A percentile compares a stretch with the other conserved stretches of the same genome.
These are phyloP conservation scores for Forficula auricularia DNA, from an alignment of 1,140 invertebrate genomes.

Conservation along the genomic window DNA sequence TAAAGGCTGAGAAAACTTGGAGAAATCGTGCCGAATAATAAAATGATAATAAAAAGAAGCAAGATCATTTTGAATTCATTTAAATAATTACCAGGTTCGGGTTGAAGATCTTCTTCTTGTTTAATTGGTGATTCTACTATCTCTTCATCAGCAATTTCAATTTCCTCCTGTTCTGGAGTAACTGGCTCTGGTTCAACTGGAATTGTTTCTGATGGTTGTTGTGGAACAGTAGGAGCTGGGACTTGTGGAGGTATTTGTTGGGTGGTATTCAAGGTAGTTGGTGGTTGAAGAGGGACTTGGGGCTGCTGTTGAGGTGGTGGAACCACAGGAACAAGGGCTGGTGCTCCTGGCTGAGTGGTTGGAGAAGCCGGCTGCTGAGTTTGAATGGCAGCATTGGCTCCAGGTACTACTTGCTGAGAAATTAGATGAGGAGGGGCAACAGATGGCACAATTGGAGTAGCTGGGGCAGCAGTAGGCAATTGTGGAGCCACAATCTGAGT, in stretches of 20 bases:
- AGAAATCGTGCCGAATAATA: too few relatives aligned
- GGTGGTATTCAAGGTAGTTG: slow-evolving; percentile 13
- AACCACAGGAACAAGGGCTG: slow-evolving; percentile 9
- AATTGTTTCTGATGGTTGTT: slow-evolving; percentile 16
- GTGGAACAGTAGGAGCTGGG: slow-evolving; percentile 17
- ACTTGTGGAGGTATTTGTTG: slow-evolving; percentile 18
- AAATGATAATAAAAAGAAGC: neutral
- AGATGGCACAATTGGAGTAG: slow-evolving; percentile 4
- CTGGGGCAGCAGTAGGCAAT: slow-evolving; percentile 14
- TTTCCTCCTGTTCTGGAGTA: slow-evolving; percentile 19
- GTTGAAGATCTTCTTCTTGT: neutral
- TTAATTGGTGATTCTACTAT: too few relatives aligned
- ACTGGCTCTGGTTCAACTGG: too few relatives aligned
- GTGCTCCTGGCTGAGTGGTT: slow-evolving; percentile 22
- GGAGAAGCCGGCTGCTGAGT: slow-evolving; percentile 22
- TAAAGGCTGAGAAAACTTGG: too few relatives aligned
- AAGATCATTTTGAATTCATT: neutral
- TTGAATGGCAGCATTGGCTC: slow-evolving; percentile 4
- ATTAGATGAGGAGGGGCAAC: slow-evolving; percentile 17
- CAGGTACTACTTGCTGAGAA: slow-evolving; percentile 16
- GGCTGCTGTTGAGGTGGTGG: slow-evolving; percentile 19
- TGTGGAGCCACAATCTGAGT: slow-evolving; percentile 7
- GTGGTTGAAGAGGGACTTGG: slow-evolving; percentile 12
- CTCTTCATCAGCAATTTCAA: slow-evolving; percentile 15
- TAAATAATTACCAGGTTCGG: neutral